phyloP scores from a whole-genome alignment of 1,140 invertebrate species.

The Bicyclus anynana region DNA sequence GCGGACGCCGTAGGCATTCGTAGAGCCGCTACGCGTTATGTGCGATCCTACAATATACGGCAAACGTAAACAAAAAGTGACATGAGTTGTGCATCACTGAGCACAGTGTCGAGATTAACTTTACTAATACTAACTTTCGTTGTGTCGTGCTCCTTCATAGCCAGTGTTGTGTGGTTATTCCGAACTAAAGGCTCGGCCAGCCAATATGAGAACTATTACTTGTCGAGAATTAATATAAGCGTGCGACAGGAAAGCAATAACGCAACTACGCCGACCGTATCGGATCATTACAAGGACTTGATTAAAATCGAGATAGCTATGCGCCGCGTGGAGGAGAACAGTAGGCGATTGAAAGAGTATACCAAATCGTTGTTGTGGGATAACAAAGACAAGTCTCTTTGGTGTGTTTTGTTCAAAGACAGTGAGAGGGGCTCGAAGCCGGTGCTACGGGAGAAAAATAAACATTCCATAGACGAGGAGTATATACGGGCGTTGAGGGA shows the following conservation, averaged over 20 bases:
- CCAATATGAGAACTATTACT: constrained; percentile 75
- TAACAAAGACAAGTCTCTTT: constrained; percentile 75
- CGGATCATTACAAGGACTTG: constrained; percentile 73
- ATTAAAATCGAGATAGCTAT: constrained; percentile 77
- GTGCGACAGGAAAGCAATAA: constrained; percentile 52
- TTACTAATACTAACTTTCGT: constrained; percentile 64
- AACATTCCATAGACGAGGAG: constrained; percentile 54
- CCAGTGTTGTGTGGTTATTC: constrained; percentile 68
- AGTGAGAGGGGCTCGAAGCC: constrained; percentile 51
- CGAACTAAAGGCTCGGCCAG: constrained; percentile 48
- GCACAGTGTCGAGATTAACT: constrained; percentile 60
- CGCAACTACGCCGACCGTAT: constrained; percentile 47
- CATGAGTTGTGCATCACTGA: constrained; percentile 71
- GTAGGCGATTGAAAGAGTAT: constrained; percentile 71
- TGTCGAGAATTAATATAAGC: constrained; percentile 75
- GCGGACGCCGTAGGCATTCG: constrained; percentile 49
- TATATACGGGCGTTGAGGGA: constrained; percentile 59
- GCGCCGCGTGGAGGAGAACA: constrained; percentile 73
- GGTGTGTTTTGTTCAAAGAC: constrained; percentile 77
- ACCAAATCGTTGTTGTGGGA: constrained; percentile 74
- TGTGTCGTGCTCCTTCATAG: constrained; percentile 63
- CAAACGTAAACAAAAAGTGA: constrained; percentile 73
- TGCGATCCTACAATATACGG: constrained; percentile 51
- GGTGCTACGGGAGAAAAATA: constrained; percentile 40
- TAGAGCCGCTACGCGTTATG: constrained; percentile 63